Conservation (phyloP, 1,140 invertebrate species). For the Anoplolepis gracilipes region DNA sequence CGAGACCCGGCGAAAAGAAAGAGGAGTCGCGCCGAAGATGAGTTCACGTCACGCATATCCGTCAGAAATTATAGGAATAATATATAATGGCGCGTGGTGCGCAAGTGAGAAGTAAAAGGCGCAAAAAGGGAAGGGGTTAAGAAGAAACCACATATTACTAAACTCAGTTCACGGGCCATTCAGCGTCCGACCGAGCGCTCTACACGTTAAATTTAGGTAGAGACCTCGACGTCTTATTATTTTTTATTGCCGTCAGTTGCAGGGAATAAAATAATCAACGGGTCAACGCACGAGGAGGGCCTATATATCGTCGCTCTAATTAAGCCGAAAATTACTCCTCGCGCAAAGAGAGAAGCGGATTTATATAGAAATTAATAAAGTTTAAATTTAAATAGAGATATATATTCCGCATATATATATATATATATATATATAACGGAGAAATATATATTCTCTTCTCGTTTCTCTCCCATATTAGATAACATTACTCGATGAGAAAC, state of each 20-base stretch:
- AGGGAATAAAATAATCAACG: conserved; percentile 17
- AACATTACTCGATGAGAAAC: background rate
- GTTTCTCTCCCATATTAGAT: background rate
- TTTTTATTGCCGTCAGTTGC: conserved; percentile 23
- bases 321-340: background rate
- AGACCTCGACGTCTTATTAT: background rate
- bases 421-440: no score
- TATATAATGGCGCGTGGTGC: conserved; percentile 2
- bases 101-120: conserved; percentile 30
- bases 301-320: background rate
- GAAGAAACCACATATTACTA: conserved; percentile 17
- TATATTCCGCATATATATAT: background rate
- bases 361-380: background rate
- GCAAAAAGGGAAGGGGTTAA: conserved; percentile 4
- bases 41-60: conserved; percentile 28
- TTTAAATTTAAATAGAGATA: background rate
- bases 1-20: conserved; percentile 11
- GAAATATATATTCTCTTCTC: no score
- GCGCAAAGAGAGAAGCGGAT: background rate
- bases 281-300: background rate
- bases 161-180: conserved; percentile 23
- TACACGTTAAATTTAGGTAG: conserved; percentile 34
- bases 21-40: background rate
- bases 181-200: conserved; percentile 25
- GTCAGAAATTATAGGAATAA: conserved; percentile 50